Percentiles rank a stretch among this genome's conserved stretches.
phyloP scores from a whole-genome alignment of 1,140 invertebrate genomes.

The Drosophila fuyamai region DNA sequence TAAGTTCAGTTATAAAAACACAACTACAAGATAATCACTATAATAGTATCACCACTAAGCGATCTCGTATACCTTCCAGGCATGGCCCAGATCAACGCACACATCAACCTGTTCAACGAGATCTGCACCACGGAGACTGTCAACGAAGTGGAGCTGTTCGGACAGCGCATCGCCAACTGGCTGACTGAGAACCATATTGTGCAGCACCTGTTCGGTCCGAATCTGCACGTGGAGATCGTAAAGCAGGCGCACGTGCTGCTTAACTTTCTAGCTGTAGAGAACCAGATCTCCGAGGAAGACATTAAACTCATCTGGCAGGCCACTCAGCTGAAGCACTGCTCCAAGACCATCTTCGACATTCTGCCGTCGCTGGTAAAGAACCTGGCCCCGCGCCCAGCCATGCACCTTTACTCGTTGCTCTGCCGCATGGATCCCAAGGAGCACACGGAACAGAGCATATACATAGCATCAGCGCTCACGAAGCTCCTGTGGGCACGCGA shows the following conservation, averaged over 20 bases:
- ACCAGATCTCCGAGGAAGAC: conserved; percentile 95
- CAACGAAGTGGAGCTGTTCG: conserved; percentile 92
- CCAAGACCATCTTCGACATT: conserved; percentile 96
- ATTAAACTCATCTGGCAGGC: conserved; percentile 97
- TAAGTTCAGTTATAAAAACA: too few relatives aligned
- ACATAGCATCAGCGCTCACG: conserved; percentile 94
- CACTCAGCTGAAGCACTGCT: conserved; percentile 96
- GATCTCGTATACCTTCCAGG: conserved; percentile 81
- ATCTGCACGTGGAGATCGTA: conserved; percentile 96
- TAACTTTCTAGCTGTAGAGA: conserved; percentile 96
- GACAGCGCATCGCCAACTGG: conserved; percentile 94
- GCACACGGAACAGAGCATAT: conserved; percentile 96
- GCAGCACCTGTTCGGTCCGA: conserved; percentile 97
- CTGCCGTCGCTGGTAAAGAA: conserved; percentile 95
- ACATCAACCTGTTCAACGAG: conserved; percentile 96
- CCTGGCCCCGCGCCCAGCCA: conserved; percentile 93
- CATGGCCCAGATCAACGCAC: conserved; percentile 97
- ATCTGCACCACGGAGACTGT: conserved; percentile 94
- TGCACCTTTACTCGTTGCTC: conserved; percentile 94
- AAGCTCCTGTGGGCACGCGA: conserved; percentile 95
- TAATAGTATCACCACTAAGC: not conserved
- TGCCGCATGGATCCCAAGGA: conserved; percentile 94
- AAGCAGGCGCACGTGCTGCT: conserved; percentile 97
- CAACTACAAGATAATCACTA: too few relatives aligned
- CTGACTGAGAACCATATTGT: conserved; percentile 96